These are phyloP conservation scores for Meganola albula DNA, from an alignment of 2,888 invertebrate species.

Conservation along the genomic window DNA sequence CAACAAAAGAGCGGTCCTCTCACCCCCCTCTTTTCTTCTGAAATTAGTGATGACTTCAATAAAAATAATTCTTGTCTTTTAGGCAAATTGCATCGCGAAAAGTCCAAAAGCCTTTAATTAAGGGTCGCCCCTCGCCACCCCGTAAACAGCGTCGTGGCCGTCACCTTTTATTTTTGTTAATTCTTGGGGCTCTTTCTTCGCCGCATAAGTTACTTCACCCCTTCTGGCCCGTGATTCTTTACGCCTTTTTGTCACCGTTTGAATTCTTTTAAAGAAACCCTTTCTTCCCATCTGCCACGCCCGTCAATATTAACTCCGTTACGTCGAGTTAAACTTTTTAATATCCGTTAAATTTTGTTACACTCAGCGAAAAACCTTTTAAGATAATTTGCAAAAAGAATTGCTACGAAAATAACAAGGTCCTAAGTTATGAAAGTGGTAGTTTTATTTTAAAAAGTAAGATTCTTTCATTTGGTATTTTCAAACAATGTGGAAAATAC, in stretches of 20 bases:
- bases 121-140: constrained; percentile 65
- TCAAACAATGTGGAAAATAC: too few species aligned
- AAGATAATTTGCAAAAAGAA: constrained; percentile 42
- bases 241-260: constrained; percentile 77
- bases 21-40: constrained; percentile 50
- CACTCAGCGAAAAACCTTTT: constrained; percentile 62
- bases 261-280: constrained; percentile 75
- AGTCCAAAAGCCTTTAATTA: constrained; percentile 78
- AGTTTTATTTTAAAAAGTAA: too few species aligned
- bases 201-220: constrained; percentile 77
- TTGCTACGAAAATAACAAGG: constrained; percentile 20
- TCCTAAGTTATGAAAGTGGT: too few species aligned
- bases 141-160: constrained; percentile 69
- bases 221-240: constrained; percentile 66
- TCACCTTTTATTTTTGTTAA: constrained; percentile 78
- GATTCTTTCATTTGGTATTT: too few species aligned
- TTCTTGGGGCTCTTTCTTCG: constrained; percentile 70
- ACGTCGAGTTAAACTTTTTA: constrained; percentile 74
- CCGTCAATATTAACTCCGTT: constrained; percentile 78
- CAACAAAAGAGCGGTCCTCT: constrained; percentile 58
- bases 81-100: constrained; percentile 77
- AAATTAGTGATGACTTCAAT: constrained; percentile 79
- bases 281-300: constrained; percentile 74
- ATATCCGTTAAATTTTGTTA: constrained; percentile 78
- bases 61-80: constrained; percentile 79